Conservation (phyloP, 2,888 invertebrate genomes). For the Ophonus ardosiacus region DNA sequence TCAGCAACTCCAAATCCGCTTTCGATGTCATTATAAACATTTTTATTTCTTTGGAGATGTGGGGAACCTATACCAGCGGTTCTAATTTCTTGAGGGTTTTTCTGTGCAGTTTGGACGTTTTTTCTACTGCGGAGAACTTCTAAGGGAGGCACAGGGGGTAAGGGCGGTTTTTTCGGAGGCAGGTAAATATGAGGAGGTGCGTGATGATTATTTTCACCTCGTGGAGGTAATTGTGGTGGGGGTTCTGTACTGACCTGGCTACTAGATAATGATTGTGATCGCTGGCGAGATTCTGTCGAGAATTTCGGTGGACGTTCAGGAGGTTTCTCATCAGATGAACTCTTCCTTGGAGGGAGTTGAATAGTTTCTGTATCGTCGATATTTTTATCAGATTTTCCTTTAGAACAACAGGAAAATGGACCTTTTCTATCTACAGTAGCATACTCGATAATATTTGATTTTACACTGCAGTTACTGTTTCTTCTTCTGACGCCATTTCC, state of each 20-base stretch:
- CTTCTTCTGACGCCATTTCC: slow-evolving; percentile 67
- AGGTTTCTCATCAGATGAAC: slow-evolving; percentile 79
- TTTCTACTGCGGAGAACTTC: slow-evolving; percentile 80
- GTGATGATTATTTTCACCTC: slow-evolving; percentile 75
- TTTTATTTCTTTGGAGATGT: slow-evolving; percentile 80
- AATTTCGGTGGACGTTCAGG: slow-evolving; percentile 85
- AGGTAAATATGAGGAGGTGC: slow-evolving; percentile 78
- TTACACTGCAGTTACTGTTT: slow-evolving; percentile 79
- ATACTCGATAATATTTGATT: slow-evolving; percentile 81
- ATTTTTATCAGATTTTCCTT: slow-evolving; percentile 77
- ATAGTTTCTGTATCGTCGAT: slow-evolving; percentile 76
- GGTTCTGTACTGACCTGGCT: slow-evolving; percentile 71
- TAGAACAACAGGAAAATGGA: slow-evolving; percentile 85
- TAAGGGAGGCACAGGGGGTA: slow-evolving; percentile 84
- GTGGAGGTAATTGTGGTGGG: slow-evolving; percentile 79
- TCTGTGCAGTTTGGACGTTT: slow-evolving; percentile 70
- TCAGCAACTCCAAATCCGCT: slow-evolving; percentile 71
- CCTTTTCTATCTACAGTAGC: slow-evolving; percentile 85
- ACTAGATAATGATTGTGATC: slow-evolving; percentile 79
- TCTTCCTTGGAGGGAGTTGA: slow-evolving; percentile 82
- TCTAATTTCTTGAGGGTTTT: slow-evolving; percentile 76
- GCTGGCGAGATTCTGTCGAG: slow-evolving; percentile 76
- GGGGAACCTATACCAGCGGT: slow-evolving; percentile 82
- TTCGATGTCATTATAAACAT: slow-evolving; percentile 80
- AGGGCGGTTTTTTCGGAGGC: slow-evolving; percentile 85